phyloP scores from a whole-genome alignment of 2,888 invertebrate species.

The Drosophila diplacantha region DNA sequence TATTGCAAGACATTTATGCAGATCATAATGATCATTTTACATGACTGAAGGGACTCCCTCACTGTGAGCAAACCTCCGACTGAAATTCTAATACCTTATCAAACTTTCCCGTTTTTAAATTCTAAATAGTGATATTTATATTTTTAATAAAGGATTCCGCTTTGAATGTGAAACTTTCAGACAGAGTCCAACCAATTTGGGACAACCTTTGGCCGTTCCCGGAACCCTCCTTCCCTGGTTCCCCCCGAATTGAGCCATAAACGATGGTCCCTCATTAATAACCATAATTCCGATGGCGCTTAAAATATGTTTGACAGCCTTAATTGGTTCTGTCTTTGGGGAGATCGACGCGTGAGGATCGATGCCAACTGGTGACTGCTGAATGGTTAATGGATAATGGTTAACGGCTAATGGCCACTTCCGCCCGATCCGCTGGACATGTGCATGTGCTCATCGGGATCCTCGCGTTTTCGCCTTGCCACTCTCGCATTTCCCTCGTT shows the following conservation, averaged over 20 bases:
- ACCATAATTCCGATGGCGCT: conserved; percentile 32
- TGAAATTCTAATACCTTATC: too few relatives aligned
- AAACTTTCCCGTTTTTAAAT: too few relatives aligned
- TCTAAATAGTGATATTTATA: too few relatives aligned
- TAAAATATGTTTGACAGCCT: conserved; percentile 49
- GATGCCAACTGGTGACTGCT: conserved; percentile 27
- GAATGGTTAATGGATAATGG: conserved; percentile 29
- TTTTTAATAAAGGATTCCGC: background rate
- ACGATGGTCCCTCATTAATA: conserved; percentile 40
- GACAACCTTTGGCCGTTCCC: background rate
- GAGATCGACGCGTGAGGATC: conserved; percentile 30
- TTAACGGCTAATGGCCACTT: conserved; percentile 54
- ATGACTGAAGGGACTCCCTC: too few relatives aligned
- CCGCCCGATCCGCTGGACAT: conserved; percentile 53
- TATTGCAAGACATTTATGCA: too few relatives aligned
- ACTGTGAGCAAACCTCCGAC: too few relatives aligned
- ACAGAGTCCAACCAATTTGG: background rate
- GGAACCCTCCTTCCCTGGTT: background rate
- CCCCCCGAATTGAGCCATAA: conserved; percentile 23
- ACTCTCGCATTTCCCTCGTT: conserved; percentile 12
- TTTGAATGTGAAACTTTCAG: background rate
- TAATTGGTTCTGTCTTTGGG: conserved; percentile 44
- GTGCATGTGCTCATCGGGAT: conserved; percentile 37
- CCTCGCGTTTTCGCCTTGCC: background rate
- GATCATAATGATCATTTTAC: too few relatives aligned